Evolutionary conservation across 1,140 invertebrate species (phyloP).

Genomic region (Hormaphis cornu): DNA sequence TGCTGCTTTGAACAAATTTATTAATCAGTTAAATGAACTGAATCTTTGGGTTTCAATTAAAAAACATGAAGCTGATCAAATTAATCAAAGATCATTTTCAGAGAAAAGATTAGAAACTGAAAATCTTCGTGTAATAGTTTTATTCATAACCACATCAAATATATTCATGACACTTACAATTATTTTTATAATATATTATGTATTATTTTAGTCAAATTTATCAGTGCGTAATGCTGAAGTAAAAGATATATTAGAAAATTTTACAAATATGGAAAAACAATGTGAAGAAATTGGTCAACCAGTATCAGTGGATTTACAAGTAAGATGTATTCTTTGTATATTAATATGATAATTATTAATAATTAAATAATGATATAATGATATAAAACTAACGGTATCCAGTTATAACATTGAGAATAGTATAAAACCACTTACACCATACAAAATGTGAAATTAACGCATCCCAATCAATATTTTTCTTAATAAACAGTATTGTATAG

Average conservation of each 20-base stretch:
- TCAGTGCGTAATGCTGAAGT: conserved; percentile 54
- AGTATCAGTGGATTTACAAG: conserved; percentile 51
- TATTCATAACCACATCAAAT: background rate
- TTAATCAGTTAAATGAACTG: conserved; percentile 16
- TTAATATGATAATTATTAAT: background rate
- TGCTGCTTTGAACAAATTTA: conserved; percentile 17
- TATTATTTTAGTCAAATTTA: conserved; percentile 42
- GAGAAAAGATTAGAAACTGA: background rate
- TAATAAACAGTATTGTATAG: no score
- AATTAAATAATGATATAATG: no score
- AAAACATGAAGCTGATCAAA: background rate
- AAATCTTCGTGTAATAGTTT: conserved; percentile 4
- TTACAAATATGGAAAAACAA: conserved; percentile 55
- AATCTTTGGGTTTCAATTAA: background rate
- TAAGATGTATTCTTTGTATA: conserved; percentile 37
- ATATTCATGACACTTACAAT: background rate
- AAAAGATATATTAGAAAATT: conserved; percentile 57
- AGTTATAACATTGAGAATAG: no score
- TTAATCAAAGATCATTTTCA: background rate
- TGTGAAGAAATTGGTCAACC: conserved; percentile 51
- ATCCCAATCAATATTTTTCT: no score
- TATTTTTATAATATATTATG: background rate
- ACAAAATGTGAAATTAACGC: no score
- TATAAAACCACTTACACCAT: no score
- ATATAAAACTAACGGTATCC: no score